These are phyloP conservation scores for Drosophila obscura DNA, from an alignment of 1,140 invertebrate species.

Conservation along the genomic window DNA sequence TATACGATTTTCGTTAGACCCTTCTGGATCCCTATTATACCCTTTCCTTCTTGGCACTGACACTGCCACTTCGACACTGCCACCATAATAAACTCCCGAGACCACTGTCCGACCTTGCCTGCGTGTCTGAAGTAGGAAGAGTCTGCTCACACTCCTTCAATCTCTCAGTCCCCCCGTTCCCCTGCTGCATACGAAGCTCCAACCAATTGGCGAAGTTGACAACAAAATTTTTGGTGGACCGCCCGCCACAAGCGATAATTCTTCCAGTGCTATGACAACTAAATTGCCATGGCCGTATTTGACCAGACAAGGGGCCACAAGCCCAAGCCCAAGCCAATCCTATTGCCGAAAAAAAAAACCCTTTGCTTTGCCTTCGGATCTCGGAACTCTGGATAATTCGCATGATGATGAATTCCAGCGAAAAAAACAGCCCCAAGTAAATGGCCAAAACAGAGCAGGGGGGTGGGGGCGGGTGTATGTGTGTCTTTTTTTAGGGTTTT, in stretches of 20 bases:
- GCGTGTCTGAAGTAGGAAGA: conserved; percentile 23
- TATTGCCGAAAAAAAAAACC: conserved; percentile 64
- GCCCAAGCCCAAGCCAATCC: conserved; percentile 9
- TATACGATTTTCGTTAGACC: no score
- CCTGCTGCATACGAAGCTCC: neutral
- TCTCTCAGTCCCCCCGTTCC: neutral
- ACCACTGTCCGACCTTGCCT: conserved; percentile 60
- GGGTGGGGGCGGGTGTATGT: neutral
- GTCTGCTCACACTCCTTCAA: neutral
- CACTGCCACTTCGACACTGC: conserved; percentile 12
- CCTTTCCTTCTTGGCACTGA: conserved; percentile 12
- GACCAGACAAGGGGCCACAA: conserved; percentile 30
- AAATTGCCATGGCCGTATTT: conserved; percentile 81
- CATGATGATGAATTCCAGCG: conserved; percentile 80
- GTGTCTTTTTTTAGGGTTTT: conserved; percentile 22
- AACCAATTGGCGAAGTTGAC: conserved; percentile 76
- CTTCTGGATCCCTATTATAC: conserved; percentile 5
- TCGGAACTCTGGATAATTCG: conserved; percentile 66
- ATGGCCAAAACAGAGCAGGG: conserved; percentile 38
- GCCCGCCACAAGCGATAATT: conserved; percentile 82
- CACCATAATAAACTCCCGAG: conserved; percentile 69
- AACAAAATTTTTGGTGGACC: conserved; percentile 81
- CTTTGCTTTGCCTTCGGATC: conserved; percentile 18
- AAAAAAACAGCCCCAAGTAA: conserved; percentile 70
- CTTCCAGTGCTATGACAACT: conserved; percentile 79